These are phyloP conservation scores for Phymanthus crucifer DNA, from an alignment of 92 coral and sea anemone genomes.

Conservation along the genomic window DNA sequence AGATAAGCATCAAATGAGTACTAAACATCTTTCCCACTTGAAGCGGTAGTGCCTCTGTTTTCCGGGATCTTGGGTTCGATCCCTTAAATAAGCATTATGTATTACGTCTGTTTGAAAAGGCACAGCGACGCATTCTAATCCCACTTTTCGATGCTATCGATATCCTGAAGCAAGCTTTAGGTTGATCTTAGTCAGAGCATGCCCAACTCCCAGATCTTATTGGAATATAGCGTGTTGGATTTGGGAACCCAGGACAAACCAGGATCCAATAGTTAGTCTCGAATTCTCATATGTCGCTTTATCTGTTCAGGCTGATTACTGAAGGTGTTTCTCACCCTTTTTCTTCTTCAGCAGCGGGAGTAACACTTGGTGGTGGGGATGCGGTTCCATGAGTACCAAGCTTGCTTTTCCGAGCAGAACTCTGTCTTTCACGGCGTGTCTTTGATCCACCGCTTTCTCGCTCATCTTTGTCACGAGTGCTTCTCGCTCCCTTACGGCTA, in stretches of 20 bases:
- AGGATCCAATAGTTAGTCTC: too few species aligned
- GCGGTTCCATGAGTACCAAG: slow-evolving; percentile 54
- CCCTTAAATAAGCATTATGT: too few species aligned
- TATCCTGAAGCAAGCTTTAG: too few species aligned
- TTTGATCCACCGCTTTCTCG: slow-evolving; percentile 84
- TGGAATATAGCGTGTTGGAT: too few species aligned
- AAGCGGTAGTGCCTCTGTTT: too few species aligned
- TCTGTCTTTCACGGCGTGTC: slow-evolving; percentile 88
- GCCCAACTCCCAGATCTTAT: too few species aligned
- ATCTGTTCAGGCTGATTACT: neutral
- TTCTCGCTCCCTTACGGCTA: slow-evolving; percentile 73
- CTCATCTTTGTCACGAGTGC: slow-evolving; percentile 80
- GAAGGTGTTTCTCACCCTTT: slow-evolving; percentile 43
- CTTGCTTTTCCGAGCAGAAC: slow-evolving; percentile 73
- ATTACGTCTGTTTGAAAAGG: too few species aligned
- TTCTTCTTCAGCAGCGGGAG: slow-evolving; percentile 77
- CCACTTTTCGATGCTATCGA: too few species aligned
- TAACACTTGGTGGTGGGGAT: slow-evolving; percentile 89
- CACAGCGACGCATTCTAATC: too few species aligned
- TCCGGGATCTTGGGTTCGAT: too few species aligned
- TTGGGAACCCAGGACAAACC: too few species aligned
- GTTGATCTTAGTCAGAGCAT: too few species aligned
- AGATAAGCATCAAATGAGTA: neutral
- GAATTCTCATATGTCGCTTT: neutral
- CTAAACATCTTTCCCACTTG: neutral